A percentile compares a stretch with the other conserved stretches of the same genome.
Evolutionary conservation across 2,888 invertebrate species (phyloP).

Genomic region (Drosophila ezoana): DNA sequence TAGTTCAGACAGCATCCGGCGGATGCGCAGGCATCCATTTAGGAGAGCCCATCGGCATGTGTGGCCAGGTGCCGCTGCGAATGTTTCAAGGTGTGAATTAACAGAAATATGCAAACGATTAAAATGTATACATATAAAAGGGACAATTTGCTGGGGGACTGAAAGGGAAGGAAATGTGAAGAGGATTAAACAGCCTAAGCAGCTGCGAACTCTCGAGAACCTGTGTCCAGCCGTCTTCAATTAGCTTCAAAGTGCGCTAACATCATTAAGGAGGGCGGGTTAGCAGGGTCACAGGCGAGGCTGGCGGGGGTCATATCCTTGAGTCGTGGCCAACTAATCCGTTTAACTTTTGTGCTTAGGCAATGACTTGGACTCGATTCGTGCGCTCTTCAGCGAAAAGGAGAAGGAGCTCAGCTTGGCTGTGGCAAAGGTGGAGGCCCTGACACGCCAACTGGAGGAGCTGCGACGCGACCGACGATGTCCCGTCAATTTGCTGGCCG

Average conservation of each 20-base stretch:
- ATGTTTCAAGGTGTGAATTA: conserved; percentile 30
- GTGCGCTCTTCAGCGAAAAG: conserved; percentile 98
- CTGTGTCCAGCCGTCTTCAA: conserved; percentile 10
- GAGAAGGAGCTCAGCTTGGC: conserved; percentile 98
- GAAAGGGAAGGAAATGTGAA: neutral
- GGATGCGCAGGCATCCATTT: conserved; percentile 23
- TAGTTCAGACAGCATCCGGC: conserved; percentile 61
- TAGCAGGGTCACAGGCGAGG: neutral
- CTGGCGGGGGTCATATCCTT: neutral
- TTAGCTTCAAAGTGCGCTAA: conserved; percentile 30
- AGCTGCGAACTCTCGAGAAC: conserved; percentile 1
- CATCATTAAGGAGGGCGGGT: conserved; percentile 35
- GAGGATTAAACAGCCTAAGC: neutral
- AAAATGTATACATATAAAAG: conserved; percentile 20
- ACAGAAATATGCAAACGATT: conserved; percentile 42
- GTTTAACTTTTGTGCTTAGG: conserved; percentile 86
- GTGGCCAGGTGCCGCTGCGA: conserved; percentile 14
- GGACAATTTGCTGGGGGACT: neutral
- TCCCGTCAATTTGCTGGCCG: conserved; percentile 85
- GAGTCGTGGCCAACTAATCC: conserved; percentile 42
- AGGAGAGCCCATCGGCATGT: conserved; percentile 23
- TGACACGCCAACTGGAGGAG: conserved; percentile 97
- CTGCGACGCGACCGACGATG: conserved; percentile 89
- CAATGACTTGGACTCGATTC: conserved; percentile 97
- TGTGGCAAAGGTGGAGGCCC: conserved; percentile 98